phyloP scores from a whole-genome alignment of 35 echinoderm and acorn worm genomes.

The Heliocidaris tuberculata region DNA sequence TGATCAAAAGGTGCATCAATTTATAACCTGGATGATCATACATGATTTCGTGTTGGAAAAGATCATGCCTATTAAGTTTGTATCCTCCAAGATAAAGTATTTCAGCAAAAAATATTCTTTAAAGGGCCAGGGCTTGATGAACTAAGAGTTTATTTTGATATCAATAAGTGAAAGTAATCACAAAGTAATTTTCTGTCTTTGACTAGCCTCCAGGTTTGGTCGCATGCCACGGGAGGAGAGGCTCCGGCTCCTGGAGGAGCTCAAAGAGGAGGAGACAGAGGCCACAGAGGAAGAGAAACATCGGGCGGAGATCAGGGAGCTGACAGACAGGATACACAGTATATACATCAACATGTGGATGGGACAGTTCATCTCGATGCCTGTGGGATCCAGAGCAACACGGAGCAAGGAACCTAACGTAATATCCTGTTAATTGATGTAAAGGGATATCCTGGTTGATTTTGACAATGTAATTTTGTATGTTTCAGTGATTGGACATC shows the following conservation, averaged over 20 bases:
- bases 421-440: background rate
- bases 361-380: slow-evolving; percentile 68
- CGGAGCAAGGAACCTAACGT: slow-evolving; percentile 44
- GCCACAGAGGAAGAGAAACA: slow-evolving; percentile 91
- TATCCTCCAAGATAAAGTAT: no score
- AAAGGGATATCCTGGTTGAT: background rate
- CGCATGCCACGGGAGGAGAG: slow-evolving; percentile 97
- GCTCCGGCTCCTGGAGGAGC: slow-evolving; percentile 77
- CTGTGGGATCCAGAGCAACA: slow-evolving; percentile 44
- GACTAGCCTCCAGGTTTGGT: slow-evolving; percentile 92
- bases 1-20: no score
- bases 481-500: background rate
- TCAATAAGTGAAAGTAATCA: no score
- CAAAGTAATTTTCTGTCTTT: background rate
- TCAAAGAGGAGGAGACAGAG: slow-evolving; percentile 82
- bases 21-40: no score
- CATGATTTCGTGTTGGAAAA: no score
- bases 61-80: no score
- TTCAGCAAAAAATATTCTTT: no score
- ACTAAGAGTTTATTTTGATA: no score
- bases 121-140: no score
- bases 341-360: slow-evolving; percentile 91
- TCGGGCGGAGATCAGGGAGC: slow-evolving; percentile 75
- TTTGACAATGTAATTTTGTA: background rate
- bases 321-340: slow-evolving; percentile 87